These are phyloP conservation scores for Mus minutoides DNA, from an alignment of 2,797 vertebrate species.

Conservation along the genomic window DNA sequence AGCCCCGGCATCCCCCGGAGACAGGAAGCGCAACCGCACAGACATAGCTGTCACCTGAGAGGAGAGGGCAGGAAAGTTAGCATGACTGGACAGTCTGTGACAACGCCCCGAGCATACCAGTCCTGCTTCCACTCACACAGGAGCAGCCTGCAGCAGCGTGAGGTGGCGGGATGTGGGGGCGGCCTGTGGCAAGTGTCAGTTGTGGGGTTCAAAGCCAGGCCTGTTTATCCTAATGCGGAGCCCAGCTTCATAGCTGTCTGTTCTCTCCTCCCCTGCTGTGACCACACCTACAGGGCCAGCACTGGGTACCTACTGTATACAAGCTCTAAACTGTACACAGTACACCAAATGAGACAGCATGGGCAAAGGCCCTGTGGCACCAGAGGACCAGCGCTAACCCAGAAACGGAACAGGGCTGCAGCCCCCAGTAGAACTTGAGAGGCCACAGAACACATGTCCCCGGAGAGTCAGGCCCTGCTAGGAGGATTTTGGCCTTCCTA, in stretches of 20 bases:
- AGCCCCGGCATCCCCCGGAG: slow-evolving; percentile 87
- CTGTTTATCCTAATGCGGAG: background rate
- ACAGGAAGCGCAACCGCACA: slow-evolving; percentile 94
- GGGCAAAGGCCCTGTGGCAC: background rate
- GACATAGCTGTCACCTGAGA: slow-evolving; percentile 90
- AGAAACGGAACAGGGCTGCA: background rate
- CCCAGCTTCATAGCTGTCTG: background rate
- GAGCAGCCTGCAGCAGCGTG: background rate
- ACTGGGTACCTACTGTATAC: background rate
- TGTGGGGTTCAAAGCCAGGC: background rate
- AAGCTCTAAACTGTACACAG: background rate
- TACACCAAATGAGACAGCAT: background rate
- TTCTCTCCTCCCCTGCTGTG: background rate
- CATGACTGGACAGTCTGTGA: background rate
- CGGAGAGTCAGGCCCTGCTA: background rate
- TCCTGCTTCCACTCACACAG: background rate
- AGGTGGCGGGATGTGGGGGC: background rate
- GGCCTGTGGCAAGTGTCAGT: fast-evolving
- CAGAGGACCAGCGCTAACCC: background rate
- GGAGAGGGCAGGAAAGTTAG: slow-evolving; percentile 65
- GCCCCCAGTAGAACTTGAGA: background rate
- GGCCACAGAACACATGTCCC: background rate
- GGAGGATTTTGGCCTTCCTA: background rate
- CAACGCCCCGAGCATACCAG: fast-evolving
- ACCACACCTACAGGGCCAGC: background rate